A percentile compares a stretch with the other conserved stretches of the same genome.
Evolutionary conservation across 2,797 vertebrate genomes (phyloP).

Genomic region (Scomberomorus guttatus): DNA sequence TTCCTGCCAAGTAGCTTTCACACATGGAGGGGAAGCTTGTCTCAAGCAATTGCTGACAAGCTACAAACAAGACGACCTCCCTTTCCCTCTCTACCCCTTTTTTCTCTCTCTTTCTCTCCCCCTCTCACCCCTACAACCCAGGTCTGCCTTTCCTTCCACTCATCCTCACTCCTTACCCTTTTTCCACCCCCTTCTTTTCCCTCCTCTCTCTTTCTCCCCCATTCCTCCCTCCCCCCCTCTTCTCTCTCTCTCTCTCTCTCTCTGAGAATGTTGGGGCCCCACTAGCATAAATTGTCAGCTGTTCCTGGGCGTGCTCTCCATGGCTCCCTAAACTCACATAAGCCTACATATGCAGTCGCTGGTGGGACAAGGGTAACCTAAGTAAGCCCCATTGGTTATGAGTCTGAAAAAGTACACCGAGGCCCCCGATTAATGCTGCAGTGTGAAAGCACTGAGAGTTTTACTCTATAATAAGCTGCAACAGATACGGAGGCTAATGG

Average conservation of each 20-base stretch:
- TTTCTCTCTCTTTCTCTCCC: constrained; percentile 18
- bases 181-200: constrained; percentile 16
- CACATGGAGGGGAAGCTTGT: constrained; percentile 94
- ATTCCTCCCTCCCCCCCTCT: neutral
- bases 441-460: constrained; percentile 55
- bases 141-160: constrained; percentile 28
- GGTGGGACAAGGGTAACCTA: constrained; percentile 81
- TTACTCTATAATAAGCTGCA: constrained; percentile 67
- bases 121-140: constrained; percentile 31
- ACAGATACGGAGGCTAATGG: constrained; percentile 55
- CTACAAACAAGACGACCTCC: constrained; percentile 95
- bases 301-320: constrained; percentile 84
- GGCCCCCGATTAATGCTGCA: constrained; percentile 70
- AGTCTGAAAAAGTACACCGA: constrained; percentile 77
- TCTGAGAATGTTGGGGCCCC: constrained; percentile 86
- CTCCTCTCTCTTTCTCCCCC: constrained; percentile 3
- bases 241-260: constrained; percentile 46
- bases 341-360: constrained; percentile 74
- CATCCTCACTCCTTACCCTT: constrained; percentile 26
- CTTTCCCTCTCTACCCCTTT: constrained; percentile 70
- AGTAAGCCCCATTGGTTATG: constrained; percentile 74
- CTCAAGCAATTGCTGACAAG: constrained; percentile 98
- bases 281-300: constrained; percentile 86
- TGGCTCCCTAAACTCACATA: constrained; percentile 83
- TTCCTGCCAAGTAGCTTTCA: constrained; percentile 98